Conservation (phyloP, 2,888 invertebrate species). For the Carpatolechia fugitivella region DNA sequence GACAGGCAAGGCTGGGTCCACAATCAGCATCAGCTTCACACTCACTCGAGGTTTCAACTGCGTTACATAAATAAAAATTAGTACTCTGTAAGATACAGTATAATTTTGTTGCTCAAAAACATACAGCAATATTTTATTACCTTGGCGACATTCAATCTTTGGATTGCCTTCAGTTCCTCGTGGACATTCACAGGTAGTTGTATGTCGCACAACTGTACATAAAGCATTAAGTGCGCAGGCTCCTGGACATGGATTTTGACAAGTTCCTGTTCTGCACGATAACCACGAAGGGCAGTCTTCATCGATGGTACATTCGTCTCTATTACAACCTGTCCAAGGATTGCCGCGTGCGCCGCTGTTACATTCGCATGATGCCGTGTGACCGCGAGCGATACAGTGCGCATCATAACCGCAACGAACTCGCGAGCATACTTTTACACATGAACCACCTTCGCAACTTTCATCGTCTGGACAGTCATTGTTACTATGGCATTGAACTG, state of each 20-base stretch:
- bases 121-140: too few relatives aligned
- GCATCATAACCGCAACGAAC: conserved; percentile 90
- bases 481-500: conserved; percentile 92
- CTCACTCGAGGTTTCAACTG: conserved; percentile 77
- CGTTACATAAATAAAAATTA: conserved; percentile 28
- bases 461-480: conserved; percentile 90
- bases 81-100: neutral
- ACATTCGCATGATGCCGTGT: conserved; percentile 89
- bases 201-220: conserved; percentile 88
- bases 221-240: conserved; percentile 88
- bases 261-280: conserved; percentile 87
- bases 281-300: conserved; percentile 88
- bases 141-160: conserved; percentile 81
- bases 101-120: too few relatives aligned
- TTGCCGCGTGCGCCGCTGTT: conserved; percentile 87
- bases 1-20: conserved; percentile 91
- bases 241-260: conserved; percentile 91
- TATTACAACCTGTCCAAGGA: conserved; percentile 86
- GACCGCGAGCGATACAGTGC: conserved; percentile 87
- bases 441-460: conserved; percentile 90
- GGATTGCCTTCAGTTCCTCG: conserved; percentile 91
- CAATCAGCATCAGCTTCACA: conserved; percentile 91
- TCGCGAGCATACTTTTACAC: conserved; percentile 87
- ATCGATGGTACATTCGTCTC: conserved; percentile 87
- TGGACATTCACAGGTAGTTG: conserved; percentile 88